Evolutionary conservation across 2,113 vertebrate species (phyloP).

Genomic region (Macheiramphus alcinus): DNA sequence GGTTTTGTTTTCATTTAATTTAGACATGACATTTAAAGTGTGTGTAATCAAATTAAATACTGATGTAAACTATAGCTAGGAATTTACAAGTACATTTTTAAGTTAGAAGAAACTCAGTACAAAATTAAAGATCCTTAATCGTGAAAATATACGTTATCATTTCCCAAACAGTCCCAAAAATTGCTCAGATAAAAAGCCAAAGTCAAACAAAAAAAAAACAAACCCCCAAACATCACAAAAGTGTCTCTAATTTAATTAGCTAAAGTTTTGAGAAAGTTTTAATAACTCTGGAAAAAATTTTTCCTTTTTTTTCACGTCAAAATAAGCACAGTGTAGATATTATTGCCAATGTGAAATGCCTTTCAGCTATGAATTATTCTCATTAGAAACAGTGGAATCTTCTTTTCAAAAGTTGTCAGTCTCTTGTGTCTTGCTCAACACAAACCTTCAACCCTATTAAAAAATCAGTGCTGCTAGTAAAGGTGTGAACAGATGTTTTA

Average conservation of each 20-base stretch:
- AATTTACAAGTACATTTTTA: background rate
- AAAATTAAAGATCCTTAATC: background rate
- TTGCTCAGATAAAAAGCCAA: background rate
- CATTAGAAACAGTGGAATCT: slow-evolving; percentile 18
- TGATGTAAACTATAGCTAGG: background rate
- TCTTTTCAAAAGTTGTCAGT: slow-evolving; percentile 46
- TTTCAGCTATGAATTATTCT: slow-evolving; percentile 25
- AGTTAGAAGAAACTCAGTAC: background rate
- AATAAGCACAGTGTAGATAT: background rate
- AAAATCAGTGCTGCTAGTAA: slow-evolving; percentile 43
- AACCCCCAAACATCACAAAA: background rate
- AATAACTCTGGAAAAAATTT: background rate
- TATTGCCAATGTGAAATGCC: background rate
- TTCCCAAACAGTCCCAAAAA: background rate
- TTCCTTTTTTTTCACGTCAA: background rate
- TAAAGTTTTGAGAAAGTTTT: background rate
- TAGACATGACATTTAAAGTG: background rate
- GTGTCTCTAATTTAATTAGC: background rate
- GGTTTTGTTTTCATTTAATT: background rate
- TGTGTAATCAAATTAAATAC: background rate
- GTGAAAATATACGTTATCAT: background rate
- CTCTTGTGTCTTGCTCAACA: slow-evolving; percentile 42
- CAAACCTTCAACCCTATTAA: slow-evolving; percentile 66
- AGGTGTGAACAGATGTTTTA: slow-evolving; percentile 79
- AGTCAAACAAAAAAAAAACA: background rate